A percentile compares a stretch with the other conserved stretches of the same genome.
phyloP scores from a whole-genome alignment of 2,113 vertebrate species.

The Redunca redunca region DNA sequence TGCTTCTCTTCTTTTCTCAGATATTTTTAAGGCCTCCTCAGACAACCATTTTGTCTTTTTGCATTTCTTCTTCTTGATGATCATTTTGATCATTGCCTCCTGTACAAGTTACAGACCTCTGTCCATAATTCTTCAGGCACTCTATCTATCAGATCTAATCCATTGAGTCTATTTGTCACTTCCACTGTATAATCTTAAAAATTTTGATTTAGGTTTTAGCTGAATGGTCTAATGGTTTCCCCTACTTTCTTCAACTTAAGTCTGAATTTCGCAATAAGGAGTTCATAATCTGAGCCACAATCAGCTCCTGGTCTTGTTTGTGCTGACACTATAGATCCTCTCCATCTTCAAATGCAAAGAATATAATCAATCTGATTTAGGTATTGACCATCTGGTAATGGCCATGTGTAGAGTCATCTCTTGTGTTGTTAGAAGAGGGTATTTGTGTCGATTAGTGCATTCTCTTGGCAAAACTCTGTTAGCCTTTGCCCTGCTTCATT shows the following conservation, averaged over 20 bases:
- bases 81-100: neutral
- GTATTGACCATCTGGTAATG: neutral
- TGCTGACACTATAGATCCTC: neutral
- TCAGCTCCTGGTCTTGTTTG: neutral
- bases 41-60: neutral
- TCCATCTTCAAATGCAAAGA: neutral
- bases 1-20: neutral
- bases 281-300: neutral
- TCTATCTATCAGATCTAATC: neutral
- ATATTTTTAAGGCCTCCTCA: neutral
- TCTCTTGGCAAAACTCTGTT: neutral
- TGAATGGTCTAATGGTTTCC: neutral
- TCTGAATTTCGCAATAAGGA: neutral
- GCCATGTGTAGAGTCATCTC: neutral
- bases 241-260: neutral
- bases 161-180: neutral
- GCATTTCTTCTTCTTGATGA: neutral
- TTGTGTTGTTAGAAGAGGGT: neutral
- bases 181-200: neutral
- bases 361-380: neutral
- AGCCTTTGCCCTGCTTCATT: neutral
- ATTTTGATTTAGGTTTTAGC: neutral
- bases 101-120: neutral
- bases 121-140: neutral
- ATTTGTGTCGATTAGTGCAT: neutral